Conservation (phyloP, 2,797 vertebrate genomes). For the Siniperca scherzeri region DNA sequence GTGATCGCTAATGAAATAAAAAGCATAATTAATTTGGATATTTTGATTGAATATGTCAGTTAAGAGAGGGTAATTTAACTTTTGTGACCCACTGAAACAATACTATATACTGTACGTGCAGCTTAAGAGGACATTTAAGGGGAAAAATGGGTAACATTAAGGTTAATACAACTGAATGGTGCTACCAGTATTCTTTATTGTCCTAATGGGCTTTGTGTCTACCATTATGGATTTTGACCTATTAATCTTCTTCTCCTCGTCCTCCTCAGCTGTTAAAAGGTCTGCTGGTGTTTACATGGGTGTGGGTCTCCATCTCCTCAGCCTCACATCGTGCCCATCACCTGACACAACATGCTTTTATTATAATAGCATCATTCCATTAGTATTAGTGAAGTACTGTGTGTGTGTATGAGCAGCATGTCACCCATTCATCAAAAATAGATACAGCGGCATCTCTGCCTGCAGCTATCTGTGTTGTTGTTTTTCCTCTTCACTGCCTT, state of each 20-base stretch:
- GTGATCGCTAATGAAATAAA: background rate
- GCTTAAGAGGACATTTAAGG: constrained; percentile 1
- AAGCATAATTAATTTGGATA: background rate
- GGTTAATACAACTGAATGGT: constrained; percentile 28
- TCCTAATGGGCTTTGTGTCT: constrained; percentile 22
- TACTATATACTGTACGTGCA: background rate
- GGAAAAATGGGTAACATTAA: background rate
- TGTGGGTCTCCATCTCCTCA: constrained; percentile 75
- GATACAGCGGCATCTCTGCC: constrained; percentile 72
- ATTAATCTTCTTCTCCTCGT: constrained; percentile 47
- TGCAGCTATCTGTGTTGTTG: constrained; percentile 79
- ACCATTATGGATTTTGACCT: constrained; percentile 40
- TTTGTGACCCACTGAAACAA: background rate
- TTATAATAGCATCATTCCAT: constrained; percentile 77
- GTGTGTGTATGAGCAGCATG: constrained; percentile 36
- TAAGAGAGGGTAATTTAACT: background rate
- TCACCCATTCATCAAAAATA: constrained; percentile 81
- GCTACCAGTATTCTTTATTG: background rate
- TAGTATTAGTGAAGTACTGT: constrained; percentile 78
- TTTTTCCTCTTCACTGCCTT: constrained; percentile 80
- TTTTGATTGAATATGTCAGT: background rate
- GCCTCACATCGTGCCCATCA: constrained; percentile 69
- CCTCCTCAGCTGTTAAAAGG: constrained; percentile 72
- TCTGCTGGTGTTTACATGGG: constrained; percentile 79
- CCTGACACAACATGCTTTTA: constrained; percentile 77